phyloP scores from a whole-genome alignment of 2,888 invertebrate genomes.

The Cerastis rubricosa region DNA sequence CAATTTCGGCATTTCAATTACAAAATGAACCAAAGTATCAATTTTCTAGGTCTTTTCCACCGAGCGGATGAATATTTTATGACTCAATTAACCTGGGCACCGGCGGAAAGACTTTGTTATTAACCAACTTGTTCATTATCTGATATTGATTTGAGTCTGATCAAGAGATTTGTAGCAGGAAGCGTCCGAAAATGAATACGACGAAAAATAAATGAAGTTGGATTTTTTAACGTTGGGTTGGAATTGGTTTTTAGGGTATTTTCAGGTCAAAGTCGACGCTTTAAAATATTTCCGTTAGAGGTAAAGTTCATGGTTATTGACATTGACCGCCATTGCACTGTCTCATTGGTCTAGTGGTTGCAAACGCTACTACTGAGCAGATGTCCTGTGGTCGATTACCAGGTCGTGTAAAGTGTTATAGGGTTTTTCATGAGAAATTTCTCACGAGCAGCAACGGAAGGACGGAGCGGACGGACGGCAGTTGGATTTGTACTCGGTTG shows the following conservation, averaged over 20 bases:
- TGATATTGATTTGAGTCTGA: conserved; percentile 25
- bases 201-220: not conserved
- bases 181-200: not conserved
- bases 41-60: conserved; percentile 16
- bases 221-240: not conserved
- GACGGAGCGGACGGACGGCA: too few relatives aligned
- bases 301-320: not conserved
- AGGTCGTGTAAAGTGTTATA: not conserved
- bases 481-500: not conserved
- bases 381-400: not conserved
- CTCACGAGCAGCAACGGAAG: not conserved
- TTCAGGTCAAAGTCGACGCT: not conserved
- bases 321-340: not conserved
- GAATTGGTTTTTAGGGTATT: not conserved
- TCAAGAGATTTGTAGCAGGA: not conserved
- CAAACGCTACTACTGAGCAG: not conserved
- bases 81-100: conserved; percentile 20
- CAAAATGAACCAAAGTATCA: not conserved
- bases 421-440: not conserved
- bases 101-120: not conserved
- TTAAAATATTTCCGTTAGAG: not conserved
- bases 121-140: not conserved
- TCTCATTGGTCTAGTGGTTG: not conserved
- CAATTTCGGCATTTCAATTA: conserved; percentile 1
- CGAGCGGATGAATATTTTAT: conserved; percentile 29